Percentiles rank a stretch among this genome's conserved stretches.
Conservation (phyloP, 37 sponge, comb jelly and placozoan genomes). For the Agelas oroides region DNA sequence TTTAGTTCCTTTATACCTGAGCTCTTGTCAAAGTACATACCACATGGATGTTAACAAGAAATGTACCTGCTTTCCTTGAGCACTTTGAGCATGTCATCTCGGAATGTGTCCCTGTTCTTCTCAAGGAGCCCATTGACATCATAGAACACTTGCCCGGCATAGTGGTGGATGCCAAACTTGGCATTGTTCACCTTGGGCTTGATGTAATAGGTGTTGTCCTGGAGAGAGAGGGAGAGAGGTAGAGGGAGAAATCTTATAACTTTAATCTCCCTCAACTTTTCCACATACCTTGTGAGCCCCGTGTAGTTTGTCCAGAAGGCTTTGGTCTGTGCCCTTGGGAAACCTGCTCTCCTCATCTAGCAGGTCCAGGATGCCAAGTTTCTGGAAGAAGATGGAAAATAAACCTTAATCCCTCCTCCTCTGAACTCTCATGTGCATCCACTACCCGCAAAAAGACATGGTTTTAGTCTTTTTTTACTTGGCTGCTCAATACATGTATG, state of each 20-base stretch:
- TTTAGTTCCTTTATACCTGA: background rate
- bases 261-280: too few relatives aligned
- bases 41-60: background rate
- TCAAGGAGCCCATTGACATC: slow-evolving; percentile 86
- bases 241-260: background rate
- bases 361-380: slow-evolving; percentile 94
- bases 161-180: slow-evolving; percentile 97
- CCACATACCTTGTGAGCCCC: slow-evolving; percentile 69
- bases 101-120: slow-evolving; percentile 96
- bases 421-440: too few relatives aligned
- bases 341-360: slow-evolving; percentile 98
- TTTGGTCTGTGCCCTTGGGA: slow-evolving; percentile 97
- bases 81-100: slow-evolving; percentile 94
- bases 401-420: too few relatives aligned
- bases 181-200: slow-evolving; percentile 90
- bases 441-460: too few relatives aligned
- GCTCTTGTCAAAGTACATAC: background rate
- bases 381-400: slow-evolving; percentile 48
- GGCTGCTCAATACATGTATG: too few relatives aligned
- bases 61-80: slow-evolving; percentile 91
- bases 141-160: slow-evolving; percentile 97
- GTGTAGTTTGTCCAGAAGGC: slow-evolving; percentile 94
- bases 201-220: slow-evolving; percentile 91
- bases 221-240: background rate
- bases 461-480: too few relatives aligned